Evolutionary conservation across 2,113 vertebrate genomes (phyloP).

Genomic region (Podocnemis expansa): DNA sequence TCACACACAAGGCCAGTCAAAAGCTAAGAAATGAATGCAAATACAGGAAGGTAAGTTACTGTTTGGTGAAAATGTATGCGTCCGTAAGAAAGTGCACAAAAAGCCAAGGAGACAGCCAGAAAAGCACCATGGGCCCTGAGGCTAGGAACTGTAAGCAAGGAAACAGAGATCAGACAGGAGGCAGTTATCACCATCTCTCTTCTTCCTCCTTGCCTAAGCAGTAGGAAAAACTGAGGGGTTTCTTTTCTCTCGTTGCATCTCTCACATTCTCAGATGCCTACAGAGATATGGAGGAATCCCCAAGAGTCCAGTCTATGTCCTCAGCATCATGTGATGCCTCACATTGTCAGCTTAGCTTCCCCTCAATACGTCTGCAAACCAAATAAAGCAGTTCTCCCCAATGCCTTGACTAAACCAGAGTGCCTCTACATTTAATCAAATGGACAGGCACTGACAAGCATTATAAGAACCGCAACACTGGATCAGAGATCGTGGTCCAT

Average conservation of each 20-base stretch:
- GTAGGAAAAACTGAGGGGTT: background rate
- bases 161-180: background rate
- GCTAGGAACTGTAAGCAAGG: background rate
- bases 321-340: background rate
- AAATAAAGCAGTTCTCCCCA: background rate
- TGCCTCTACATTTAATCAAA: background rate
- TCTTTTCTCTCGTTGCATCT: background rate
- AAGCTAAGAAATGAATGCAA: fast-evolving
- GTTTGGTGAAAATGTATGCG: fast-evolving
- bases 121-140: background rate
- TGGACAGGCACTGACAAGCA: fast-evolving
- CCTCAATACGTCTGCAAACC: background rate
- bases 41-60: background rate
- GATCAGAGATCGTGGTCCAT: background rate
- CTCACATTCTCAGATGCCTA: background rate
- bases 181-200: background rate
- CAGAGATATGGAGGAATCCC: background rate
- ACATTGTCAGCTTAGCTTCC: background rate
- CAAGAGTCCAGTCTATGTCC: background rate
- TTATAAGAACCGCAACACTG: background rate
- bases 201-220: background rate
- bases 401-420: fast-evolving
- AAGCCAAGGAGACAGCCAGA: background rate
- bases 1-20: background rate
- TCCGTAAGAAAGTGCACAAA: background rate